These are phyloP conservation scores for Falco punctatus DNA, from an alignment of 2,113 vertebrate species.

Conservation along the genomic window DNA sequence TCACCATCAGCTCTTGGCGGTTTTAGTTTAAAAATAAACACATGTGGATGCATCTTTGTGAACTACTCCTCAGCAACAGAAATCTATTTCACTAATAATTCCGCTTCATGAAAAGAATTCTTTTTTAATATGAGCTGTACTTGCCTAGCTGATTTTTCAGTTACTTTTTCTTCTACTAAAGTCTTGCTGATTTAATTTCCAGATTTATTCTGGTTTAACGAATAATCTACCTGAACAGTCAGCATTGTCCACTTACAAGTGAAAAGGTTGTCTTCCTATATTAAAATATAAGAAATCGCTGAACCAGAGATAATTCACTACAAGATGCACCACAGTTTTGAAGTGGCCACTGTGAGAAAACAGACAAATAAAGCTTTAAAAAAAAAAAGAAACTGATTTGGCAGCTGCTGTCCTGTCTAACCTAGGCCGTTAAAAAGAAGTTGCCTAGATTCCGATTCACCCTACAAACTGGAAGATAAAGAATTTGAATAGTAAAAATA, in stretches of 20 bases:
- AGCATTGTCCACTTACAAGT: not conserved
- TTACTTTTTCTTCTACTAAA: not conserved
- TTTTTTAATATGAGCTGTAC: not conserved
- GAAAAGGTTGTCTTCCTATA: not conserved
- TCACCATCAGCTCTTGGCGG: not conserved
- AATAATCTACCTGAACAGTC: not conserved
- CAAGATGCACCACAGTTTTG: not conserved
- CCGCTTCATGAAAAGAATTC: not conserved
- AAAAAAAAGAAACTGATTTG: not conserved
- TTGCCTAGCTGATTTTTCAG: not conserved
- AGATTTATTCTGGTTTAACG: not conserved
- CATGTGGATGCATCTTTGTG: not conserved
- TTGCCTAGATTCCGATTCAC: not conserved
- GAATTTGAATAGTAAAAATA: not conserved
- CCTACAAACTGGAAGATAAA: not conserved
- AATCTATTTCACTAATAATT: not conserved
- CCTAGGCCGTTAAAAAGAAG: not conserved
- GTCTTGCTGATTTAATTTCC: not conserved
- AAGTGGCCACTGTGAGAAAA: not conserved
- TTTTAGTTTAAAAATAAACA: not conserved
- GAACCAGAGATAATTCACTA: not conserved
- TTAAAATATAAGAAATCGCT: not conserved
- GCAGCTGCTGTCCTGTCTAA: not conserved
- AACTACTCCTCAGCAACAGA: not conserved
- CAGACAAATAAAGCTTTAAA: not conserved